These are phyloP conservation scores for Aurelia coerulea DNA, from an alignment of 30 jellyfish, hydroid and myxozoan species.

Conservation along the genomic window DNA sequence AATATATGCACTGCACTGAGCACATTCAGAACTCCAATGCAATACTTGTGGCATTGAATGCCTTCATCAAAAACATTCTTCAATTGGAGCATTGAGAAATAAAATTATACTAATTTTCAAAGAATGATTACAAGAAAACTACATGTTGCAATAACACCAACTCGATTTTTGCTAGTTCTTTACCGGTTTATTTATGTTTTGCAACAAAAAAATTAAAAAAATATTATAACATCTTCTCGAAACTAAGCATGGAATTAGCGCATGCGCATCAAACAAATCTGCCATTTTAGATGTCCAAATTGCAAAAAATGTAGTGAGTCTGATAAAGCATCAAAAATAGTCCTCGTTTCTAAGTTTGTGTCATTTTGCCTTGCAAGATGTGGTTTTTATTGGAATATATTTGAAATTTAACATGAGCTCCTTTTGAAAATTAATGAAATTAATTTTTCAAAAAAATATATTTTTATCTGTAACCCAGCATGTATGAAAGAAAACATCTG, in stretches of 20 bases:
- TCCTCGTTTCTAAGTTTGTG: not conserved
- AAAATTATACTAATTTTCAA: not conserved
- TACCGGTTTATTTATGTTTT: not conserved
- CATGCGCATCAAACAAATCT: not conserved
- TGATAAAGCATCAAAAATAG: conserved; percentile 1
- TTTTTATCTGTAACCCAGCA: too few relatives aligned
- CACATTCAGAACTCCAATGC: not conserved
- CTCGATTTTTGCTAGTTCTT: not conserved
- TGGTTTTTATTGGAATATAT: not conserved
- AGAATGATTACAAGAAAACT: not conserved
- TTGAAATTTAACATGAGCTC: not conserved
- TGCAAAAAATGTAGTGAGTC: not conserved
- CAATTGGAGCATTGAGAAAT: not conserved
- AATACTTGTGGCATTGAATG: not conserved
- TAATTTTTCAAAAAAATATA: too few relatives aligned
- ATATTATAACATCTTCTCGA: not conserved
- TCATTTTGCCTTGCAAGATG: not conserved
- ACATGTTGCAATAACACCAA: not conserved
- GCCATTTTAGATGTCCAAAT: not conserved
- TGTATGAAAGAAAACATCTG: too few relatives aligned
- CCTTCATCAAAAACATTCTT: not conserved
- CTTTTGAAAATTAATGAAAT: not conserved
- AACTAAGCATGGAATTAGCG: not conserved
- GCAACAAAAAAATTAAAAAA: not conserved
- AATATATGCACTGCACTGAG: not conserved